Base-by-base conservation (phyloP, 2,888 invertebrate species). In the Teleogryllus oceanicus region DNA sequence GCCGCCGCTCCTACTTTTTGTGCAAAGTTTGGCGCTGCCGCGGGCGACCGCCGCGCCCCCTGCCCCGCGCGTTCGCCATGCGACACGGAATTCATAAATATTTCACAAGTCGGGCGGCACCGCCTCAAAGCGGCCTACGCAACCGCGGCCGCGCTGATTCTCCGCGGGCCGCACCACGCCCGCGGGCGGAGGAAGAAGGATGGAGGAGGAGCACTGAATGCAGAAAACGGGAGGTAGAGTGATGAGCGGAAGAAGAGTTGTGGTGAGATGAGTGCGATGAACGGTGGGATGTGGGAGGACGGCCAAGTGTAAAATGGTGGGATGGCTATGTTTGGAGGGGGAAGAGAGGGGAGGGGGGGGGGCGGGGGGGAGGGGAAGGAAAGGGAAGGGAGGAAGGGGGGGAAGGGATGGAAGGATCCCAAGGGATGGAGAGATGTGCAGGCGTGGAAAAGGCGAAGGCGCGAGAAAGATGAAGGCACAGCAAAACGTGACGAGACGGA, bases 1-100 rank as follows among this genome's bases (percentile, higher is more conserved):
- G 62, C 62, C 62, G 13, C 62, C 13, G 62, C 62, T 13, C 62
- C 62, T 16, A 13, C 62, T 62, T 62, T 62, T 62, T 62, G 62
- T 62, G 62, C 62, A 62, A 62, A 62, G 62, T 62, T 62, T 62
- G 62, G 62, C 62, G 62, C n/a, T 62, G 62, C 62, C 62, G 62
- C 62, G 62, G 62, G 62, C 62, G n/a, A 62, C 62, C 62, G 62
- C 62, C 62, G n/a, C 62, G 62, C 62, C 62, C 8, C 62, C n/a
- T 11, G 62, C 62, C 62, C 62, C n/a, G 16, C 62, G 16, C 62
- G n/a, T 11, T n/a, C 62, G 16, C 62, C 62, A 13, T n/a, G 62
- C 62, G 62, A 62, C 62, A 62, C 13, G 62, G 62, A 62, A 62
- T 62, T 62, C 62, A 62, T 62, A 62, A 62, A 62, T 62, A 62